A percentile compares a stretch with the other conserved stretches of the same genome.
These are phyloP conservation scores for Ashinkailepas kermadecensis DNA, from an alignment of 2,888 invertebrate genomes.

Conservation along the genomic window DNA sequence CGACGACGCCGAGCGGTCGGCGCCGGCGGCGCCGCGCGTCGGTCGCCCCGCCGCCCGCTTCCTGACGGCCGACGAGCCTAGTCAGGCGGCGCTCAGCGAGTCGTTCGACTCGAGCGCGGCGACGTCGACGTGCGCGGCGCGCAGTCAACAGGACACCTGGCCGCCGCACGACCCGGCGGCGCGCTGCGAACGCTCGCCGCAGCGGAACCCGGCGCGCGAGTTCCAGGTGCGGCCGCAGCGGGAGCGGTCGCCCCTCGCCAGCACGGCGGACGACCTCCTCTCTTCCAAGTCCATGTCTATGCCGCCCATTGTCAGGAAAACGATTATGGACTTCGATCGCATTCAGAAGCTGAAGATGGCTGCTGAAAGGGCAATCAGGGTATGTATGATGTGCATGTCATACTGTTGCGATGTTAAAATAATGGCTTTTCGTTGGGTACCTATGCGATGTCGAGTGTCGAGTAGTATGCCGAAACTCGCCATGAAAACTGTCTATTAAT, in stretches of 20 bases:
- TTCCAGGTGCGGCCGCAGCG: background rate
- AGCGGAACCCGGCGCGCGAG: slow-evolving; percentile 7
- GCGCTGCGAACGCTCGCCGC: background rate
- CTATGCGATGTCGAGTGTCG: background rate
- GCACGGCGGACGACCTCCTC: slow-evolving; percentile 25
- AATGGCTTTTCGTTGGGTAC: background rate
- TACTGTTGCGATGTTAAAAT: too few relatives aligned
- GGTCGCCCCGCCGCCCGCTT: background rate
- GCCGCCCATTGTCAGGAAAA: background rate
- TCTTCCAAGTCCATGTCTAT: slow-evolving; percentile 1
- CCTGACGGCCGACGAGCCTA: background rate
- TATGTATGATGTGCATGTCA: slow-evolving; percentile 17
- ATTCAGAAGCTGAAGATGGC: slow-evolving; percentile 31
- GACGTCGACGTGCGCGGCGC: background rate
- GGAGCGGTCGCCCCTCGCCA: background rate
- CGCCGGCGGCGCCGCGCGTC: background rate
- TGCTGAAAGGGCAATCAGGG: slow-evolving; percentile 33
- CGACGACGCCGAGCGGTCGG: background rate
- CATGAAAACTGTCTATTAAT: too few relatives aligned
- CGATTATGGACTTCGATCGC: slow-evolving; percentile 28
- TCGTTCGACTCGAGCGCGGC: background rate
- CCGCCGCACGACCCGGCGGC: background rate
- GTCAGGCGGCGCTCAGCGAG: background rate
- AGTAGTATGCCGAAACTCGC: too few relatives aligned
- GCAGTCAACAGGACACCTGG: background rate